phyloP scores from a whole-genome alignment of 1,140 invertebrate genomes.

The Marisa cornuarietis region DNA sequence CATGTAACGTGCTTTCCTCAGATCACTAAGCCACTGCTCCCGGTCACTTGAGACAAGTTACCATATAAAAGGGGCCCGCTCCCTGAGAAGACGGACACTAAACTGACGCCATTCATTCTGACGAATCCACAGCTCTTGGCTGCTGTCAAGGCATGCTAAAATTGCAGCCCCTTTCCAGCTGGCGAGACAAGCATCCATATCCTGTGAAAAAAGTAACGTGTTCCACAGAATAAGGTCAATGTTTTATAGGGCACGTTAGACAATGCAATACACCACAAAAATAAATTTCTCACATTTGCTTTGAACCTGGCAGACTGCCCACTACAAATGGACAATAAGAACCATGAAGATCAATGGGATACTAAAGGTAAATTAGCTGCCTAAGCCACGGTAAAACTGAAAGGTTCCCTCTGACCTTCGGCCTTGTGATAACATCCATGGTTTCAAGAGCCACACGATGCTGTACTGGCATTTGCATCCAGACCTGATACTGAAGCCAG shows the following conservation, averaged over 20 bases:
- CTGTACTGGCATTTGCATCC: conserved; percentile 78
- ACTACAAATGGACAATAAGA: too few relatives aligned
- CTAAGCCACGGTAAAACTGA: too few relatives aligned
- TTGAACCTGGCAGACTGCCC: background rate
- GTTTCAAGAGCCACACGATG: conserved; percentile 53
- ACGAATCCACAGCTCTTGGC: conserved; percentile 92
- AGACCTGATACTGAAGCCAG: conserved; percentile 89
- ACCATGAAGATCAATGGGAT: too few relatives aligned
- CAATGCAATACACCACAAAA: background rate
- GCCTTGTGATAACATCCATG: conserved; percentile 62
- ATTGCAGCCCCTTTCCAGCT: conserved; percentile 95
- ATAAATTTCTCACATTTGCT: background rate
- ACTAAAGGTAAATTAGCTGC: too few relatives aligned
- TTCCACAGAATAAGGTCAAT: background rate
- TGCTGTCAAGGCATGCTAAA: conserved; percentile 87
- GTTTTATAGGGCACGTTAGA: background rate
- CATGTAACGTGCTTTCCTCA: too few relatives aligned
- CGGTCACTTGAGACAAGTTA: conserved; percentile 43
- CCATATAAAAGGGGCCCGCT: conserved; percentile 73
- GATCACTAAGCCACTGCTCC: too few relatives aligned
- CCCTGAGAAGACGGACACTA: conserved; percentile 86
- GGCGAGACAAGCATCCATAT: conserved; percentile 88
- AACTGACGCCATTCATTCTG: conserved; percentile 85
- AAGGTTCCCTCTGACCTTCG: conserved; percentile 52
- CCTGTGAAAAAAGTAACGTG: conserved; percentile 70